These are phyloP conservation scores for Rhingia rostrata DNA, from an alignment of 2,888 invertebrate genomes.

Conservation along the genomic window DNA sequence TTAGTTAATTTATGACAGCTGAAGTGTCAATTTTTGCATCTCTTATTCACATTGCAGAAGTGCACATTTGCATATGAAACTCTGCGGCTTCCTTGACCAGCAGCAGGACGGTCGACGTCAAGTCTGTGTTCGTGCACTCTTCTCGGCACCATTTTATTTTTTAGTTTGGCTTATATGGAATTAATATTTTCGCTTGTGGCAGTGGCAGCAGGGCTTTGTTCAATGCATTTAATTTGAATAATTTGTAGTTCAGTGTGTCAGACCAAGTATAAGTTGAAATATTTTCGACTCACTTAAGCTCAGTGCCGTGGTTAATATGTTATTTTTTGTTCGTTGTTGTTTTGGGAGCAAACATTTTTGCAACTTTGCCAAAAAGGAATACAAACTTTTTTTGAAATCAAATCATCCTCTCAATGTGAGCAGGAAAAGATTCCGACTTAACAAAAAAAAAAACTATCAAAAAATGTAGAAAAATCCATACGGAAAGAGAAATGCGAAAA, in stretches of 20 bases:
- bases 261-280: constrained; percentile 12
- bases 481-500: constrained; percentile 34
- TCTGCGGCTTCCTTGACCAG: constrained; percentile 27
- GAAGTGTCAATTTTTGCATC: constrained; percentile 59
- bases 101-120: not conserved
- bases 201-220: constrained; percentile 4
- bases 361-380: constrained; percentile 57
- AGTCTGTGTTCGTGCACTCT: constrained; percentile 16
- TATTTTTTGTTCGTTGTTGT: constrained; percentile 26
- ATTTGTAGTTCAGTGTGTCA: constrained; percentile 49
- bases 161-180: constrained; percentile 17
- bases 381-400: constrained; percentile 45
- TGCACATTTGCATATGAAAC: not conserved
- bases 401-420: constrained; percentile 63
- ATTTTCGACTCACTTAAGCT: constrained; percentile 9
- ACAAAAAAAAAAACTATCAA: constrained; percentile 16
- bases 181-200: constrained; percentile 17
- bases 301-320: constrained; percentile 23
- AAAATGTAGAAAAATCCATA: constrained; percentile 19
- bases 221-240: constrained; percentile 52
- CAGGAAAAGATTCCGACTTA: constrained; percentile 27
- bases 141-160: constrained; percentile 18
- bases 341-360: constrained; percentile 53
- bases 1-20: constrained; percentile 52
- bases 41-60: not conserved